Evolutionary conservation across 2,888 invertebrate genomes (phyloP), one percentile per base, ranked within the genome.

Genomic region (Hymenopus coronatus): DNA sequence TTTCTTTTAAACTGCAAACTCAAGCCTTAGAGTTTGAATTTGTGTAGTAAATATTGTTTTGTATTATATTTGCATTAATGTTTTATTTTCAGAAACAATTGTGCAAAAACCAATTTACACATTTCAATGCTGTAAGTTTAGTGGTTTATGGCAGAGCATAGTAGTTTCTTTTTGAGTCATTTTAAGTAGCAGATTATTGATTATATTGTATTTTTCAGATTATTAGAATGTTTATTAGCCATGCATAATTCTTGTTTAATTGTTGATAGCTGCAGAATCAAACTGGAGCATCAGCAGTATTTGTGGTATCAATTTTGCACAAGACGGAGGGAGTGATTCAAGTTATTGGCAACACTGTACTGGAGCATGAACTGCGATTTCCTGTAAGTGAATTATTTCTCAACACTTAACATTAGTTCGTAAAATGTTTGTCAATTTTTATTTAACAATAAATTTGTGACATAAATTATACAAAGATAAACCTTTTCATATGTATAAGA

Each of bases 261-360:
- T 46, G 88, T 91, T 90, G 6, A 40, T 91, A 94, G 94, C 89
- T 94, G 30, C 89, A 91, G 82, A 93, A 93, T 83, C 93, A 94
- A 92, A 95, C 95, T 89, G 94, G 95, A 88, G 93, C 95, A 0
- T 94, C 94, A 89, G 91, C 94, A 82, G 94, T 93, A 1, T 94
- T 96, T 89, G 92, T 95, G 89, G 93, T 96, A 33, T 93, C 95
- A 81, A 93, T 96, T 30, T 92, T 95, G 88, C 92, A 92, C 27
- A 93, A 94, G 14, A 94, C 94, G 0, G 94, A 94, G 91, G 96
- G 95, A 2, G 94, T 94, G 82, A 94, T 96, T 30, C 95, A 96
- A 91, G 94, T 95, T 0, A 93, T 96, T 28, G 95, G 95, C 33
- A 91, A 93, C 20, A 92, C 93, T 88, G 91, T 93, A 88, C 92